Percentiles rank a stretch among this genome's conserved stretches.
phyloP scores from a whole-genome alignment of 2,888 invertebrate species.

The Cinara cedri region DNA sequence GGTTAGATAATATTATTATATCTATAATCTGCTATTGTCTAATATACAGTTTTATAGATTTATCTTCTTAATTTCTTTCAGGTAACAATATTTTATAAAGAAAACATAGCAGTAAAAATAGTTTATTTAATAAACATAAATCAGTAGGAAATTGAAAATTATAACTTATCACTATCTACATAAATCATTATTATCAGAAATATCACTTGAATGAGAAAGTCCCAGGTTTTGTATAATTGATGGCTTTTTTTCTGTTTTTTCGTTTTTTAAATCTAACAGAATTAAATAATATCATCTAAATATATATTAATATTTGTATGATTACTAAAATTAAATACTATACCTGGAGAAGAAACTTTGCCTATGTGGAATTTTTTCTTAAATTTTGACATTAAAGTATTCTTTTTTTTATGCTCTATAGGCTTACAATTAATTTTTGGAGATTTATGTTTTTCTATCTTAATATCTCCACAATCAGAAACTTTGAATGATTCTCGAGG shows the following conservation, averaged over 20 bases:
- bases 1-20: too few relatives aligned
- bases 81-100: too few relatives aligned
- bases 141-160: too few relatives aligned
- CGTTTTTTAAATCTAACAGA: constrained; percentile 25
- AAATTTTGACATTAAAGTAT: constrained; percentile 47
- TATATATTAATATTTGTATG: neutral
- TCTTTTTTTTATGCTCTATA: constrained; percentile 22
- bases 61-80: too few relatives aligned
- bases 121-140: too few relatives aligned
- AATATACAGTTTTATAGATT: too few relatives aligned
- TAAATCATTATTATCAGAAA: neutral
- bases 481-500: neutral
- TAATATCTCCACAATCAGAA: neutral
- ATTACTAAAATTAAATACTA: neutral
- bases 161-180: neutral
- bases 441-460: neutral
- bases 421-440: constrained; percentile 3
- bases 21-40: too few relatives aligned
- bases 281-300: neutral
- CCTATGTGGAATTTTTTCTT: constrained; percentile 30
- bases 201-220: neutral
- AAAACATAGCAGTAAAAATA: too few relatives aligned
- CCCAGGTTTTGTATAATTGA: neutral
- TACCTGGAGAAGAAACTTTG: constrained; percentile 40
- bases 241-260: neutral